Evolutionary conservation across 1,140 invertebrate species (phyloP), one percentile per base, ranked within the genome.

Genomic region (Ips typographus): DNA sequence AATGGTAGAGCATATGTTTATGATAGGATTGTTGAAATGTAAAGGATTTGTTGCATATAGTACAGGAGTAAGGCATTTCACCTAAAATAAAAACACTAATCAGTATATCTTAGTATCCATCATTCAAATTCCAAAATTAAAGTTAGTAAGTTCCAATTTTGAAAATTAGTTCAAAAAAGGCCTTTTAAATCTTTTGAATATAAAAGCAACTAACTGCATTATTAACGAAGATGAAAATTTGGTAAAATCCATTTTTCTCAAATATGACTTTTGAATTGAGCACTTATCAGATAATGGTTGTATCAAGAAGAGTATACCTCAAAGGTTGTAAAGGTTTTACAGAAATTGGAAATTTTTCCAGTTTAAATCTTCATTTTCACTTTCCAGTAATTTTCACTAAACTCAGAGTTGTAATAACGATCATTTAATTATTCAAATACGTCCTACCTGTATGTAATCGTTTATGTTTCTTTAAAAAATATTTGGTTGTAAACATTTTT

Each of bases 21-120:
- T 95, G 93, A 78, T 94, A 95, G 1, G 93, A 95, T 74, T 95
- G 94, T 81, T 94, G 92, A 79, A 94, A 94, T 38, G 92, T 94
- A 81, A 96, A 96, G 1, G 90, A 92, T 81, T 94, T 94, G 59
- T 89, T 90, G 79, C 94, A 96, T 76, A 91, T 87, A 42, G 85
- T 85, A 77, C 94, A 96, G 4, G 87, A 87, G 77, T 94, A 94
- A 0, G 93, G 93, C 84, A 92, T 94, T 83, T 94, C 92, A 60
- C 93, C 93, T 86, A 84, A 79, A 56, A 52, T 40, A 61, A 40
- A 63, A 81, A 79, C 47, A 51, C 55, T 74, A 55, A 42, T 42
- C 61, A 6, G 40, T 36, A 6, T 61, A 49, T 4, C 56, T 40
- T 40, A 41, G 41, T 60, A 38, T 49, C 40, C 41, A 22, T 22